Conservation (phyloP, 2,888 invertebrate genomes). For the Chrysolina haemoptera region DNA sequence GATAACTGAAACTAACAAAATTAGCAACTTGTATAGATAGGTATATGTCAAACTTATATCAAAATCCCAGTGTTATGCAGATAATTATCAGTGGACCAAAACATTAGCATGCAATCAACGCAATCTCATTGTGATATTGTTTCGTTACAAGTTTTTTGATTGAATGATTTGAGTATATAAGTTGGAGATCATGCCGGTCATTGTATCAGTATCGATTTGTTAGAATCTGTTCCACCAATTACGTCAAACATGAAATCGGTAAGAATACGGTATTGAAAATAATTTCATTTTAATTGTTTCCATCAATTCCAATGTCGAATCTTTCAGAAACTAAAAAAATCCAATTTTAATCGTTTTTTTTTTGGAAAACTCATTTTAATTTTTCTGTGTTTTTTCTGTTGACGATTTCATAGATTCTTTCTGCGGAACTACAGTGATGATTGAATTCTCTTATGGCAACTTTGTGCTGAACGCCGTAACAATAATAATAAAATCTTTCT, state of each 20-base stretch:
- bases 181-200: not conserved
- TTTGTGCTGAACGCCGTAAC: no score
- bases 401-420: no score
- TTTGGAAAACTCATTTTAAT: no score
- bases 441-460: no score
- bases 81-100: slow-evolving; percentile 7
- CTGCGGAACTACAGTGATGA: no score
- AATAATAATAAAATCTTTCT: not conserved
- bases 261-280: not conserved
- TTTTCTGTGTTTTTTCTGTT: no score
- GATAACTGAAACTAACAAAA: not conserved
- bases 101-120: slow-evolving; percentile 4
- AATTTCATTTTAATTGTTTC: not conserved
- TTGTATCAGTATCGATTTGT: slow-evolving; percentile 3
- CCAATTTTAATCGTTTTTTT: no score
- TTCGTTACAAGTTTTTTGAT: slow-evolving; percentile 11
- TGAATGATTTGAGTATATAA: not conserved
- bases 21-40: not conserved
- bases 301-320: no score
- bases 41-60: not conserved
- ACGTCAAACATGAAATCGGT: not conserved
- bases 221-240: not conserved
- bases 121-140: not conserved
- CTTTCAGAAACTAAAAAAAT: no score
- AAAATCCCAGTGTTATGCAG: slow-evolving; percentile 6